Conservation (phyloP, 2,113 vertebrate species). For the Chloropsis cyanopogon region DNA sequence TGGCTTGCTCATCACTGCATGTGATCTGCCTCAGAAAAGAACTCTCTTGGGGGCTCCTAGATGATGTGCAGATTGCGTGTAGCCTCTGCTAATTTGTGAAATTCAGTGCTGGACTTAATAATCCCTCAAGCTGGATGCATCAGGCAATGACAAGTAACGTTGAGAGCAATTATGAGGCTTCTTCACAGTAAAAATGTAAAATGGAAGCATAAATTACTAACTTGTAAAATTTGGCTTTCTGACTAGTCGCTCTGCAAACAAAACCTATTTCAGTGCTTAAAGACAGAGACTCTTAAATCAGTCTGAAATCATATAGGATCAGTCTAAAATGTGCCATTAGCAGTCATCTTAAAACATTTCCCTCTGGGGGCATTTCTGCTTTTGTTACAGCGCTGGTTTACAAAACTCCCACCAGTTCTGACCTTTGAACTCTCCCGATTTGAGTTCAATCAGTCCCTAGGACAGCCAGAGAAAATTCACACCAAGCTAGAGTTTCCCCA, state of each 20-base stretch:
- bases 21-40: background rate
- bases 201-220: background rate
- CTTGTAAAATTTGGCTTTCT: background rate
- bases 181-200: background rate
- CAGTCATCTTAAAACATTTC: background rate
- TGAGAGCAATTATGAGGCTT: background rate
- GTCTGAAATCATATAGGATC: background rate
- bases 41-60: background rate
- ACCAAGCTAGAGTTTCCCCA: constrained; percentile 94
- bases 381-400: constrained; percentile 89
- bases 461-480: constrained; percentile 98
- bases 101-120: background rate
- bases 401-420: constrained; percentile 91
- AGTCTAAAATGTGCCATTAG: background rate
- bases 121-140: background rate
- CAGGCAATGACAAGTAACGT: background rate
- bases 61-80: background rate
- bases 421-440: constrained; percentile 98
- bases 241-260: background rate
- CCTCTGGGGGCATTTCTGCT: constrained; percentile 39
- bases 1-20: background rate
- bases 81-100: background rate
- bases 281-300: background rate
- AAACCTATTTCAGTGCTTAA: background rate
- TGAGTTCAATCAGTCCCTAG: constrained; percentile 95